Evolutionary conservation across 2,797 vertebrate species (phyloP).

Genomic region (Basileuterus tristriatus): DNA sequence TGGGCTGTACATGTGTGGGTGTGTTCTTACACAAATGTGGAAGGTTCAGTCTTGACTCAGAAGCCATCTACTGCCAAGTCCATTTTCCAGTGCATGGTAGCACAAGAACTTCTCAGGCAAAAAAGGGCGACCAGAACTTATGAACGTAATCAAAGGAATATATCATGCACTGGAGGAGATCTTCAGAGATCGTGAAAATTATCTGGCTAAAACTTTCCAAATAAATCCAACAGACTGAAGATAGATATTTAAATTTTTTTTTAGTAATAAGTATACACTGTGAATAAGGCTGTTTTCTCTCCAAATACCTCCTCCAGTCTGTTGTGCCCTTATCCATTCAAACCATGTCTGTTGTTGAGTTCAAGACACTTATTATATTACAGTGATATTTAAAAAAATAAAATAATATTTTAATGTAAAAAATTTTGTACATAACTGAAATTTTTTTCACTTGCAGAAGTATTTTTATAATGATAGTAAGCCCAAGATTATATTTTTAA

Average conservation of each 20-base stretch:
- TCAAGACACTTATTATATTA: neutral
- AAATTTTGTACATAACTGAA: neutral
- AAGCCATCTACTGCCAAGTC: neutral
- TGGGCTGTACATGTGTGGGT: neutral
- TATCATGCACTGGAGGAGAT: neutral
- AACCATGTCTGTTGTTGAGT: neutral
- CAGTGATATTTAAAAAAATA: neutral
- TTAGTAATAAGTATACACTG: neutral
- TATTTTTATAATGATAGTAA: neutral
- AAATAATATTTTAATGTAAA: neutral
- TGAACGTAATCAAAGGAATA: neutral
- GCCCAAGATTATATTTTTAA: neutral
- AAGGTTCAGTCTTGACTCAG: neutral
- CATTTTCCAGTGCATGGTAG: neutral
- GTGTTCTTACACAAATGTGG: neutral
- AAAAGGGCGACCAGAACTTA: neutral
- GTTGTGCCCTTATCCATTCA: neutral
- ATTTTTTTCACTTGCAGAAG: neutral
- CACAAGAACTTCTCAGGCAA: neutral
- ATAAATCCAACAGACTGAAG: neutral
- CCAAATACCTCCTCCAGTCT: neutral
- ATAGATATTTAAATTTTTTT: neutral
- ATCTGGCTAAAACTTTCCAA: neutral
- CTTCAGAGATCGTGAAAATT: neutral
- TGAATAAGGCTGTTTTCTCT: neutral